Percentiles rank a stretch among this genome's conserved stretches.
These are phyloP conservation scores for Todus mexicanus DNA, from an alignment of 2,797 vertebrate species.

Conservation along the genomic window DNA sequence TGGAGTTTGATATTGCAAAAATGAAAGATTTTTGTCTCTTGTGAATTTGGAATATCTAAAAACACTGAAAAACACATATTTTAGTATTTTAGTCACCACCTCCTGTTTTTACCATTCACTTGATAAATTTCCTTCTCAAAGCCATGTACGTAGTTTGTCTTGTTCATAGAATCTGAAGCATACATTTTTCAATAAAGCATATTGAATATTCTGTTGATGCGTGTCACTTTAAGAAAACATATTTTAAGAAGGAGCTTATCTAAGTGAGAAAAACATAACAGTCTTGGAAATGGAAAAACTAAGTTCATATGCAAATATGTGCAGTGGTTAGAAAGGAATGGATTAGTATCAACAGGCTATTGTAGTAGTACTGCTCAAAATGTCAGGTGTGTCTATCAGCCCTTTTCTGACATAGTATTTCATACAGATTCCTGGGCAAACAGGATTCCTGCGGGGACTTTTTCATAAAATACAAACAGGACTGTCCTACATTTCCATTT, in stretches of 20 bases:
- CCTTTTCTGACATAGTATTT: neutral
- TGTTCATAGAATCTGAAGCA: neutral
- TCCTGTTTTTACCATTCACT: neutral
- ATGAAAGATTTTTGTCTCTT: neutral
- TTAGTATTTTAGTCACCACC: neutral
- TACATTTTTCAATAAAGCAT: neutral
- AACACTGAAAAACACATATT: neutral
- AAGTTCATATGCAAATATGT: neutral
- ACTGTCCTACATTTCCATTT: neutral
- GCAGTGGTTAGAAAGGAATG: neutral
- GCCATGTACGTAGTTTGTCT: neutral
- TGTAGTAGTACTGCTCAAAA: neutral
- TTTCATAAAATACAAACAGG: neutral
- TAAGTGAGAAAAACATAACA: neutral
- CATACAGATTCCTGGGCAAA: neutral
- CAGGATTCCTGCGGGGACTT: neutral
- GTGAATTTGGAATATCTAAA: neutral
- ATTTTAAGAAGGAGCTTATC: neutral
- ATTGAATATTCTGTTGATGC: neutral
- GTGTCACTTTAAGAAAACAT: neutral
- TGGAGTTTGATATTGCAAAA: neutral
- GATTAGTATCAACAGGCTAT: neutral
- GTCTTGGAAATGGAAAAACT: neutral
- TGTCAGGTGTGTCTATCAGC: neutral
- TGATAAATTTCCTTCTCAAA: neutral